These are phyloP conservation scores for Aspidiotus rigidus DNA, from an alignment of 2,888 invertebrate species.

Conservation along the genomic window DNA sequence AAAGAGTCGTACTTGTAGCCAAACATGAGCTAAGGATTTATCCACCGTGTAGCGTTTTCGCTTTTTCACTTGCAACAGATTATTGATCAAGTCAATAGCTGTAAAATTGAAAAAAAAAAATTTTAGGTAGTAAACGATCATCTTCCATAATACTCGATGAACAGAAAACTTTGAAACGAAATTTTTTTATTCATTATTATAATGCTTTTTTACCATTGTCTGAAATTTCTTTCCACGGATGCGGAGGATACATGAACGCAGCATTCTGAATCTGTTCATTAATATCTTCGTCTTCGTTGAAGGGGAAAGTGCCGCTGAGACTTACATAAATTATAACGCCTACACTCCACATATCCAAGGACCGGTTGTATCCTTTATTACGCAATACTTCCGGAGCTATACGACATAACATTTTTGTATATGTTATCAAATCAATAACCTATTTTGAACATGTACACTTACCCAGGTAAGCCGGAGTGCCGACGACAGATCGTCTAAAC, in stretches of 20 bases:
- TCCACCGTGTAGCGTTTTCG: slow-evolving; percentile 91
- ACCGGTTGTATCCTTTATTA: slow-evolving; percentile 97
- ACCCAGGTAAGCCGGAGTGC: slow-evolving; percentile 97
- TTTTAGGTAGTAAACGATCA: background rate
- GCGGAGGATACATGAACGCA: slow-evolving; percentile 98
- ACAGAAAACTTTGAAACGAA: too few species aligned
- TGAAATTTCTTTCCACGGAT: slow-evolving; percentile 95
- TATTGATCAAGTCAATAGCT: slow-evolving; percentile 97
- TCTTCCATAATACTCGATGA: background rate
- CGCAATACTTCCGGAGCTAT: slow-evolving; percentile 92
- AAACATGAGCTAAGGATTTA: slow-evolving; percentile 87
- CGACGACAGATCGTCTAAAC: slow-evolving; percentile 93
- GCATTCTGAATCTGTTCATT: slow-evolving; percentile 99
- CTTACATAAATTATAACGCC: slow-evolving; percentile 99
- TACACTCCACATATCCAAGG: slow-evolving; percentile 99
- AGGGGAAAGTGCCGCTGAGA: slow-evolving; percentile 96
- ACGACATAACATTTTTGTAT: too few species aligned
- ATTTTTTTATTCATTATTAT: too few species aligned
- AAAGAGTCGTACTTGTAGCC: slow-evolving; percentile 71
- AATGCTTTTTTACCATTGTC: slow-evolving; percentile 57
- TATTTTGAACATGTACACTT: slow-evolving; percentile 39
- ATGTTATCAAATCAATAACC: background rate
- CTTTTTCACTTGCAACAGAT: slow-evolving; percentile 92
- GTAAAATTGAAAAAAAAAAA: slow-evolving; percentile 41
- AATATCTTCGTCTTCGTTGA: slow-evolving; percentile 99